Conservation (phyloP, 2,888 invertebrate genomes). For the Lymantria monacha region DNA sequence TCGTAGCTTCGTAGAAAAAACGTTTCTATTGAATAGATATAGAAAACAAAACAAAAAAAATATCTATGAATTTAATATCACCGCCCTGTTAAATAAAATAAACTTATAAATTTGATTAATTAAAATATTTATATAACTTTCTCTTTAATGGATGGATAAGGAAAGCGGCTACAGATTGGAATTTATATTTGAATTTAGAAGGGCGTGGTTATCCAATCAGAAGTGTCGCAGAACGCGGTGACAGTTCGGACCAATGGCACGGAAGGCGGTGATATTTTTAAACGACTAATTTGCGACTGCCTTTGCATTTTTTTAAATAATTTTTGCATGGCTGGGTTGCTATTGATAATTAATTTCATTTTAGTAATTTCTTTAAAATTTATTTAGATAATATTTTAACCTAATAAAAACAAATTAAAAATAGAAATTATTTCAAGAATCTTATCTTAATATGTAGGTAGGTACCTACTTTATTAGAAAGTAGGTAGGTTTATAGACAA, state of each 20-base stretch:
- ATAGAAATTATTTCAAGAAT: too few relatives aligned
- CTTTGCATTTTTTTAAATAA: slow-evolving; percentile 32
- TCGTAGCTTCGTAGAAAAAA: too few relatives aligned
- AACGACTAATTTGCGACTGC: slow-evolving; percentile 57
- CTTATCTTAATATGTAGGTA: too few relatives aligned
- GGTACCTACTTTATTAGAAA: too few relatives aligned
- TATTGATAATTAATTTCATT: not conserved
- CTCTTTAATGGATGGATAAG: not conserved
- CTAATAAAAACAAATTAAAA: too few relatives aligned
- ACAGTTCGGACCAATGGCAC: slow-evolving; percentile 71
- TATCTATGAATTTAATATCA: too few relatives aligned
- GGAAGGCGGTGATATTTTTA: slow-evolving; percentile 68
- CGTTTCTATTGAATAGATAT: too few relatives aligned
- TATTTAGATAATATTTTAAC: too few relatives aligned
- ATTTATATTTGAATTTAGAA: slow-evolving; percentile 27
- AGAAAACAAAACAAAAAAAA: too few relatives aligned
- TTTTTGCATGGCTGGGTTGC: slow-evolving; percentile 5
- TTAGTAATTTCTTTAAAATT: too few relatives aligned
- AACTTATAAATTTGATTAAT: not conserved
- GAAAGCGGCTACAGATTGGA: slow-evolving; percentile 21
- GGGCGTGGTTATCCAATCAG: slow-evolving; percentile 70
- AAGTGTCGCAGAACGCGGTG: slow-evolving; percentile 76
- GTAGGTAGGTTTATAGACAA: too few relatives aligned
- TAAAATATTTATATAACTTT: not conserved
- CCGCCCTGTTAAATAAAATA: too few relatives aligned